These are phyloP conservation scores for Dexiosoma caninum DNA, from an alignment of 2,888 invertebrate species.

Conservation along the genomic window DNA sequence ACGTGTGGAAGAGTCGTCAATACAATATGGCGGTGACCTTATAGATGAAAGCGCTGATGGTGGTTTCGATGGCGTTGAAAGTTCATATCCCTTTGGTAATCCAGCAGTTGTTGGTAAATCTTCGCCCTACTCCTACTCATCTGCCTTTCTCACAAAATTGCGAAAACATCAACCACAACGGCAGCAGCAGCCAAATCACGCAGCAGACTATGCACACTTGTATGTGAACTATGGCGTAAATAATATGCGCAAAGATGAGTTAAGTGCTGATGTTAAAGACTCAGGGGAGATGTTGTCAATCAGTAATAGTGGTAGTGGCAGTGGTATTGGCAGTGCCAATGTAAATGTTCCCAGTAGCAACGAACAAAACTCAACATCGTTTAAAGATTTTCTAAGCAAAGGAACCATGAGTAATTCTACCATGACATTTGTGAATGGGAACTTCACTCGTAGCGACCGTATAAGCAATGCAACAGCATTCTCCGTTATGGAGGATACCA, in stretches of 20 bases:
- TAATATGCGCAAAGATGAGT: slow-evolving; percentile 75
- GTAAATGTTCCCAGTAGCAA: slow-evolving; percentile 54
- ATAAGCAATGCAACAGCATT: slow-evolving; percentile 72
- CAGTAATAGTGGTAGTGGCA: slow-evolving; percentile 5
- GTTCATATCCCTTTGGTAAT: slow-evolving; percentile 76
- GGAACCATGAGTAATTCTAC: slow-evolving; percentile 49
- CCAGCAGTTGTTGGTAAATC: slow-evolving; percentile 54
- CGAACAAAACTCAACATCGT: slow-evolving; percentile 64
- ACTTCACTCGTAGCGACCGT: slow-evolving; percentile 63
- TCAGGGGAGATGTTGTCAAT: slow-evolving; percentile 61
- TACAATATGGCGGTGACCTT: slow-evolving; percentile 77
- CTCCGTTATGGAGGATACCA: slow-evolving; percentile 70
- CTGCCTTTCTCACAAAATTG: slow-evolving; percentile 47
- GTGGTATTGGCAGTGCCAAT: slow-evolving; percentile 64
- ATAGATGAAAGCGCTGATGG: slow-evolving; percentile 74
- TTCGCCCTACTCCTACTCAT: slow-evolving; percentile 38
- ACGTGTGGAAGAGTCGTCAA: slow-evolving; percentile 73
- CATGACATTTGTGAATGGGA: slow-evolving; percentile 40
- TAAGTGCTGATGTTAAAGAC: slow-evolving; percentile 70
- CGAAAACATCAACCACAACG: slow-evolving; percentile 56
- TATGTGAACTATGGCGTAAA: slow-evolving; percentile 69
- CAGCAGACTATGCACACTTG: slow-evolving; percentile 68
- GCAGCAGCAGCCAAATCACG: slow-evolving; percentile 59
- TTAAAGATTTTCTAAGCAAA: slow-evolving; percentile 57
- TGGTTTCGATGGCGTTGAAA: slow-evolving; percentile 74